Evolutionary conservation across 2,797 vertebrate genomes (phyloP).

Genomic region (Rhinella marina): DNA sequence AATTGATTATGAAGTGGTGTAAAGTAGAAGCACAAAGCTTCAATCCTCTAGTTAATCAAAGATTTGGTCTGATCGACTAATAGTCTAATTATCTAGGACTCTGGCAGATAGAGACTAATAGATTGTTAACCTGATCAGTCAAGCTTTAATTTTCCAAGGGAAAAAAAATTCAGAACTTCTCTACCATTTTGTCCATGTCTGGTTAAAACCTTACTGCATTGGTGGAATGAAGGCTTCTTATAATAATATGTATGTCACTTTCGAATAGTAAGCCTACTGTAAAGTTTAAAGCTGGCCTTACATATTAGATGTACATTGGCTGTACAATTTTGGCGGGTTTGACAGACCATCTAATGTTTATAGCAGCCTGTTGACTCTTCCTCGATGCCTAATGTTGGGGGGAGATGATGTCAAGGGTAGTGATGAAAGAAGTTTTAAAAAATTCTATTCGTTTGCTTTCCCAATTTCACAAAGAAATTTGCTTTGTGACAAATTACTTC

Average conservation of each 20-base stretch:
- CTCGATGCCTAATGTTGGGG: too few relatives aligned
- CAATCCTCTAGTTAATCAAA: conserved; percentile 43
- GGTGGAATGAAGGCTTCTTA: neutral
- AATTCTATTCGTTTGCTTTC: too few relatives aligned
- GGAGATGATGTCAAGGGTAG: too few relatives aligned
- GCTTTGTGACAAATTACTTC: too few relatives aligned
- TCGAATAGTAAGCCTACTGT: neutral
- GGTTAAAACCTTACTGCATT: conserved; percentile 14
- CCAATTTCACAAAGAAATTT: too few relatives aligned
- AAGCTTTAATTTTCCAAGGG: conserved; percentile 57
- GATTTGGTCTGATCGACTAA: conserved; percentile 56
- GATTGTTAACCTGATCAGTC: conserved; percentile 62
- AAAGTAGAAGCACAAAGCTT: conserved; percentile 32
- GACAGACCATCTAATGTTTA: too few relatives aligned
- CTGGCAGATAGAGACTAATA: conserved; percentile 58
- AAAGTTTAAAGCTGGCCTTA: neutral
- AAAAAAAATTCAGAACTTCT: conserved; percentile 48
- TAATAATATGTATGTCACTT: neutral
- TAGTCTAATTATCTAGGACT: conserved; percentile 57
- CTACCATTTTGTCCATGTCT: conserved; percentile 48
- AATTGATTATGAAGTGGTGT: conserved; percentile 47
- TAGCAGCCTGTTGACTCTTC: too few relatives aligned
- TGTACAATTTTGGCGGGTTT: too few relatives aligned
- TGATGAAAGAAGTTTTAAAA: too few relatives aligned
- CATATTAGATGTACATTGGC: too few relatives aligned